phyloP scores from a whole-genome alignment of 2,113 vertebrate species.

The Scophthalmus maximus region DNA sequence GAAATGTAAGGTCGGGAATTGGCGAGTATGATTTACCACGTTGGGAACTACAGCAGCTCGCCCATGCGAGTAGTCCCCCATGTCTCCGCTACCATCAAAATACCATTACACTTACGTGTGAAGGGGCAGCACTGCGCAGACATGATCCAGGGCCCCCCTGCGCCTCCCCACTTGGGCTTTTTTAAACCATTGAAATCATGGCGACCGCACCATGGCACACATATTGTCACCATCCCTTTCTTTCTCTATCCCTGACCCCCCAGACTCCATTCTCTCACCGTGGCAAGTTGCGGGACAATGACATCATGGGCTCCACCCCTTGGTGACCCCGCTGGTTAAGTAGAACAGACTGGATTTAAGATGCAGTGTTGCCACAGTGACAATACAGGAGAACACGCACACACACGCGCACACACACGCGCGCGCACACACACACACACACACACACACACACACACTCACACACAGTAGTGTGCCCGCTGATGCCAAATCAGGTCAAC shows the following conservation, averaged over 20 bases:
- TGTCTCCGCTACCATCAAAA: not conserved
- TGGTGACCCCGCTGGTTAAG: constrained; percentile 66
- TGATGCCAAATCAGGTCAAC: constrained; percentile 65
- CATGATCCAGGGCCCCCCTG: not conserved
- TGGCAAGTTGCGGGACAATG: constrained; percentile 40
- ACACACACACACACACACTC: constrained; percentile 19
- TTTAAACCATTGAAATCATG: constrained; percentile 9
- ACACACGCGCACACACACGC: constrained; percentile 19
- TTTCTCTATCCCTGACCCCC: constrained; percentile 16
- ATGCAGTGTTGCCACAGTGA: constrained; percentile 62
- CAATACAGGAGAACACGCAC: constrained; percentile 30
- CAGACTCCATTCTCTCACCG: constrained; percentile 21
- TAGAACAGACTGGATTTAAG: constrained; percentile 75
- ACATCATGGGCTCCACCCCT: constrained; percentile 59
- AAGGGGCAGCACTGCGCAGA: not conserved
- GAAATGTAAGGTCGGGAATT: no score
- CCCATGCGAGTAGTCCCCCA: no score
- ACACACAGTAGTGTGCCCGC: constrained; percentile 8
- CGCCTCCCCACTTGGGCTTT: not conserved
- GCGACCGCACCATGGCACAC: constrained; percentile 12
- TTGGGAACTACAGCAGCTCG: no score
- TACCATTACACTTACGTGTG: not conserved
- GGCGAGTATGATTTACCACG: no score
- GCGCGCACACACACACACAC: constrained; percentile 12
- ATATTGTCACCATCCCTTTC: constrained; percentile 16